Base-by-base conservation (phyloP, 2,797 vertebrate species). In the Capromys pilorides region DNA sequence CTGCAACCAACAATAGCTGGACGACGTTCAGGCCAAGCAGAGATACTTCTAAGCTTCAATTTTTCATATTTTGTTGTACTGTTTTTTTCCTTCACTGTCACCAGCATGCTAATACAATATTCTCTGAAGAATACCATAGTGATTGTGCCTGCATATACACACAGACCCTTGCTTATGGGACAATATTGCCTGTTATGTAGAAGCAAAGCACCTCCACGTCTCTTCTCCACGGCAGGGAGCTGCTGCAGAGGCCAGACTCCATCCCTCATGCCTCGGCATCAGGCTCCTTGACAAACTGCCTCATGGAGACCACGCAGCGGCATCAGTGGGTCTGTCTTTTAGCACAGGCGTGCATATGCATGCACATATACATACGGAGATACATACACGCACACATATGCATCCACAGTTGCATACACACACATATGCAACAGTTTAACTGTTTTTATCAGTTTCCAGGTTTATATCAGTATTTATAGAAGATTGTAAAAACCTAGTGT, bases 211-310 rank as follows among this genome's bases (percentile, higher is more conserved):
- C 78, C 33, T 0, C 49, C 22, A 77, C 71, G 97, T 93, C 71
- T 51, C 51, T 78, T 97, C 62, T 83, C 96, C 97, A 2, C 51
- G 0, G 49, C 85, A 94, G 93, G 91, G 94, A 97, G 94, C 97
- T 96, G 94, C 97, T 96, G 89, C 92, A 96, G 91, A 97, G 94
- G 97, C 54, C 89, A 97, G 94, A 96, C 96, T 96, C 94, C 64
- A 51, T 93, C 95, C 97, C 84, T 88, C 93, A 87, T 95, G 88
- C 67, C 96, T 87, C 77, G 95, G 96, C 96, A 95, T 95, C 94
- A 97, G 96, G 95, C 82, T 96, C 89, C 96, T 97, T 97, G 96
- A 97, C 95, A 97, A 92, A 96, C 90, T 88, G 94, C 95, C 96
- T 93, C 87, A 83, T 91, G 97, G 94, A 95, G 97, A 96, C 87